Evolutionary conservation across 2,113 vertebrate genomes (phyloP).

Genomic region (Eurystomus gularis): DNA sequence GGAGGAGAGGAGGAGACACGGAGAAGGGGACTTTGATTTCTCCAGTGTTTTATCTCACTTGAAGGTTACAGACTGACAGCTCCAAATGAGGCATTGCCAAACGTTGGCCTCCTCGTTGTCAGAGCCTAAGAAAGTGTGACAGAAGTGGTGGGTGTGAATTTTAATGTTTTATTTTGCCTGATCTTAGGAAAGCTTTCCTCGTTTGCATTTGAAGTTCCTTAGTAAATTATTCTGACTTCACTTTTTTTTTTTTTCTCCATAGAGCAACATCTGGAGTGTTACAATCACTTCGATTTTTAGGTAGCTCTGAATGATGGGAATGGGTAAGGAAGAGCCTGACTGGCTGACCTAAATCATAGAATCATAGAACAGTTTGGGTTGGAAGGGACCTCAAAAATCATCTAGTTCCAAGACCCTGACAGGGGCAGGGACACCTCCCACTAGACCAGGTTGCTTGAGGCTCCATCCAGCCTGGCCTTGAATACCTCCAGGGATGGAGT

Average conservation of each 20-base stretch:
- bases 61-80: constrained; percentile 4
- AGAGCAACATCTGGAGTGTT: not conserved
- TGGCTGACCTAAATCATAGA: too few species aligned
- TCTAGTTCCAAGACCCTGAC: too few species aligned
- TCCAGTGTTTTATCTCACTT: not conserved
- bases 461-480: too few species aligned
- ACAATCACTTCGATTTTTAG: not conserved
- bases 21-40: not conserved
- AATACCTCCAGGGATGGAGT: too few species aligned
- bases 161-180: constrained; percentile 4
- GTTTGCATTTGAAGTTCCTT: not conserved
- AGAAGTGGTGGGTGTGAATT: not conserved
- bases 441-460: too few species aligned
- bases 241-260: too few species aligned
- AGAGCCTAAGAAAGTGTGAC: not conserved
- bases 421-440: too few species aligned
- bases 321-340: not conserved
- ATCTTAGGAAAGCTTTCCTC: not conserved
- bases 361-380: too few species aligned
- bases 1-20: not conserved
- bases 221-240: not conserved
- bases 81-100: not conserved
- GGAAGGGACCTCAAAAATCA: too few species aligned
- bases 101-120: not conserved
- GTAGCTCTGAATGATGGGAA: not conserved